Percentiles rank a stretch among this genome's conserved stretches.
Conservation (phyloP, 2,888 invertebrate genomes). For the Pachliopta kotzebuea region DNA sequence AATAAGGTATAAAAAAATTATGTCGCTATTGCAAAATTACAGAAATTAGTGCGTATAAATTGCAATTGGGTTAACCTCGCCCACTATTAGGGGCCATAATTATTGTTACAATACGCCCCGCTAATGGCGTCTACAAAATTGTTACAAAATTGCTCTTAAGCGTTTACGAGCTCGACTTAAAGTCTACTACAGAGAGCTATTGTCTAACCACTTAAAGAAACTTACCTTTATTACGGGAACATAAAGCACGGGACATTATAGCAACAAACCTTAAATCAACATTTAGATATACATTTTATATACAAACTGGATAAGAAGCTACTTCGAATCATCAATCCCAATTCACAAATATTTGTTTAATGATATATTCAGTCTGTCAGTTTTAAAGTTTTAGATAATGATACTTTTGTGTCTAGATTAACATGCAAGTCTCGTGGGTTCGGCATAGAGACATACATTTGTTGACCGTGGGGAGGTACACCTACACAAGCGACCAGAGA, state of each 20-base stretch:
- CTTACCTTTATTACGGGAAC: neutral
- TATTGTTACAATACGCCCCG: slow-evolving; percentile 16
- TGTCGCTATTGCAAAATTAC: too few species aligned
- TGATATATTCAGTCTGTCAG: too few species aligned
- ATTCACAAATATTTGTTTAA: too few species aligned
- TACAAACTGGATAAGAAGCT: too few species aligned
- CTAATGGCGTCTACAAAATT: slow-evolving; percentile 23
- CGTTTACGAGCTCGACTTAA: slow-evolving; percentile 17
- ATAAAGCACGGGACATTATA: neutral
- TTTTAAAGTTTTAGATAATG: neutral
- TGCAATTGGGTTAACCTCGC: slow-evolving; percentile 16
- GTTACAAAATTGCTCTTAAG: slow-evolving; percentile 20
- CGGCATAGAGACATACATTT: slow-evolving; percentile 94
- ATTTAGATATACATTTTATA: too few species aligned
- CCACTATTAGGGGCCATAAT: slow-evolving; percentile 15
- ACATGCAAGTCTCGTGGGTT: slow-evolving; percentile 94
- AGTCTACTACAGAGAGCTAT: slow-evolving; percentile 3
- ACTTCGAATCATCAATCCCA: too few species aligned
- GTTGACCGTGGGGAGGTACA: slow-evolving; percentile 93
- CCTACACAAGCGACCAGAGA: slow-evolving; percentile 94
- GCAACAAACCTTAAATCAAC: too few species aligned
- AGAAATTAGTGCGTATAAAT: slow-evolving; percentile 12
- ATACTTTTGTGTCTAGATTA: slow-evolving; percentile 48
- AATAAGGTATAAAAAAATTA: too few species aligned
- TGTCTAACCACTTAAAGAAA: neutral